These are phyloP conservation scores for Euclidia mi DNA, from an alignment of 2,888 invertebrate genomes.

Conservation along the genomic window DNA sequence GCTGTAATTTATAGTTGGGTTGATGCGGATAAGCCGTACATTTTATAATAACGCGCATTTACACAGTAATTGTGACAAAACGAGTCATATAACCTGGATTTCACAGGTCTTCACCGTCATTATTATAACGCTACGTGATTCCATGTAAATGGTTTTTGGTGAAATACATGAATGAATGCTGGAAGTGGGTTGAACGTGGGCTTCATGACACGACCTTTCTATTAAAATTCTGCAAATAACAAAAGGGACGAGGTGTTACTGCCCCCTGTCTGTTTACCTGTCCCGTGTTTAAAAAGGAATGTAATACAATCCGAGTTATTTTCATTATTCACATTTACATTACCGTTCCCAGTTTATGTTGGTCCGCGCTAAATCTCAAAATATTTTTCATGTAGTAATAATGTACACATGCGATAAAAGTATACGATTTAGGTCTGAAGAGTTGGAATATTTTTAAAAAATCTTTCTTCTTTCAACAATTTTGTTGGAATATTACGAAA, in stretches of 20 bases:
- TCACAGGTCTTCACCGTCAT: slow-evolving; percentile 54
- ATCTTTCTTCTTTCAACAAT: no score
- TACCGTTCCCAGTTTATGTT: slow-evolving; percentile 61
- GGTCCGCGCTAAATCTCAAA: slow-evolving; percentile 29
- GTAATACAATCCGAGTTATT: slow-evolving; percentile 86
- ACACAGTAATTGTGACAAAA: slow-evolving; percentile 42
- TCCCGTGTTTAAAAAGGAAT: slow-evolving; percentile 83
- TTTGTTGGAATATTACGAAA: no score
- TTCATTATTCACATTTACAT: slow-evolving; percentile 82
- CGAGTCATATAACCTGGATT: slow-evolving; percentile 42
- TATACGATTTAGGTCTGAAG: no score
- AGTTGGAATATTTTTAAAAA: no score
- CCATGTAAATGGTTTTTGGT: slow-evolving; percentile 52
- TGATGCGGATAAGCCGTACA: slow-evolving; percentile 38
- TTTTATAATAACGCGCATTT: slow-evolving; percentile 43
- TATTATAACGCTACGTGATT: slow-evolving; percentile 55
- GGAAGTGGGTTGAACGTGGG: slow-evolving; percentile 25
- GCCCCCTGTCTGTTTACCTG: slow-evolving; percentile 82
- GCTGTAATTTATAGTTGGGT: slow-evolving; percentile 33
- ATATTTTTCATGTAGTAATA: slow-evolving; percentile 14
- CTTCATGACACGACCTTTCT: slow-evolving; percentile 73
- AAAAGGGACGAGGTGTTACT: slow-evolving; percentile 77
- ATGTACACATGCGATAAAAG: no score
- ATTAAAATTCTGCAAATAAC: slow-evolving; percentile 88
- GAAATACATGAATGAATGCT: slow-evolving; percentile 53